Evolutionary conservation across 2,797 vertebrate genomes (phyloP).

Genomic region (Mormyrops boulengeri): DNA sequence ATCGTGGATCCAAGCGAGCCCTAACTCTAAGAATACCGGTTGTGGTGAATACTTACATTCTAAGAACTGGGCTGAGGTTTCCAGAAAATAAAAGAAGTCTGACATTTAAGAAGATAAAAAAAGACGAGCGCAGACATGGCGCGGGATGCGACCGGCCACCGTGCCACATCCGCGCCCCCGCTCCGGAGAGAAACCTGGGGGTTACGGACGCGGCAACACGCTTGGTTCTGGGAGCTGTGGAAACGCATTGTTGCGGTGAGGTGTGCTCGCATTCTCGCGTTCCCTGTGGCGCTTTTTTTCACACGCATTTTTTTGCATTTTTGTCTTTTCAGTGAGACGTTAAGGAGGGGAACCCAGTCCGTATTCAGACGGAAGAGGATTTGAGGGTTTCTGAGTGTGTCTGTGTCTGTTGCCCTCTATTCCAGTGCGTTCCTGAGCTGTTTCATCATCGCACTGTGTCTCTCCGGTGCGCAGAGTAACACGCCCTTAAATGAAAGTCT

Average conservation of each 20-base stretch:
- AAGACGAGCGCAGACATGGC: conserved; percentile 19
- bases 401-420: background rate
- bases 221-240: background rate
- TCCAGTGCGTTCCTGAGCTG: background rate
- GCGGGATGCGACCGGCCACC: background rate
- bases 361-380: background rate
- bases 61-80: conserved; percentile 42
- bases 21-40: conserved; percentile 29
- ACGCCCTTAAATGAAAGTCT: background rate
- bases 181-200: background rate
- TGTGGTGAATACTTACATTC: conserved; percentile 29
- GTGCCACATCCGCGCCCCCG: background rate
- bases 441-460: background rate
- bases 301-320: background rate
- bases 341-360: background rate
- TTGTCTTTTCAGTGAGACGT: background rate
- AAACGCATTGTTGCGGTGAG: background rate
- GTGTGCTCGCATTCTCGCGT: background rate
- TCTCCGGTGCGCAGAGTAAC: background rate
- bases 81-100: conserved; percentile 38
- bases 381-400: background rate
- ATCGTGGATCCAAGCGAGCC: background rate
- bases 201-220: background rate
- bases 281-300: background rate
- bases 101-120: conserved; percentile 45